phyloP scores from a whole-genome alignment of 2,888 invertebrate genomes.

The Cyclophora punctaria region DNA sequence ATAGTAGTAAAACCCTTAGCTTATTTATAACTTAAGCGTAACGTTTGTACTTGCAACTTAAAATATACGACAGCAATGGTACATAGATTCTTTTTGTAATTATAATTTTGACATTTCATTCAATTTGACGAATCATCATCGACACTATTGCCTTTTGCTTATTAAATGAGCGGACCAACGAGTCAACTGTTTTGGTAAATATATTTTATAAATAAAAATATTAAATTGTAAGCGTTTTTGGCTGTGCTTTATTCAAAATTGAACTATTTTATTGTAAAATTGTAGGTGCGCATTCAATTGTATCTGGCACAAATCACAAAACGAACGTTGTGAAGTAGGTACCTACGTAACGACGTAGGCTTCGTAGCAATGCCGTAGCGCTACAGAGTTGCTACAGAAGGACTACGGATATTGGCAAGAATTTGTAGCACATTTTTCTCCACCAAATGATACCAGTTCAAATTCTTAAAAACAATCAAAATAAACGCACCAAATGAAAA shows the following conservation, averaged over 20 bases:
- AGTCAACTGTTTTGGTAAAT: slow-evolving; percentile 62
- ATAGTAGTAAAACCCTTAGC: slow-evolving; percentile 9
- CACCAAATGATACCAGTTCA: too few species aligned
- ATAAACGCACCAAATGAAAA: too few species aligned
- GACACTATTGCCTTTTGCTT: slow-evolving; percentile 63
- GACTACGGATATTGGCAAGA: too few species aligned
- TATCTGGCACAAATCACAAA: too few species aligned
- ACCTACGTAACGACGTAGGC: slow-evolving; percentile 1
- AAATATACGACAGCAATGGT: neutral
- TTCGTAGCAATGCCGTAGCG: too few species aligned
- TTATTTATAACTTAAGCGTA: slow-evolving; percentile 6
- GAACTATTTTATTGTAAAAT: slow-evolving; percentile 19
- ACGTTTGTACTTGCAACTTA: slow-evolving; percentile 1
- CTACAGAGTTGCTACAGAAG: too few species aligned
- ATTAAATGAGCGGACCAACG: slow-evolving; percentile 65
- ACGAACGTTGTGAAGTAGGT: slow-evolving; percentile 7
- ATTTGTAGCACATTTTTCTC: too few species aligned
- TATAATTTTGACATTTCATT: slow-evolving; percentile 8
- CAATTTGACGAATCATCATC: slow-evolving; percentile 30
- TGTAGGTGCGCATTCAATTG: too few species aligned
- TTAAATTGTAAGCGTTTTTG: slow-evolving; percentile 50
- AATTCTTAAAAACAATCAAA: too few species aligned
- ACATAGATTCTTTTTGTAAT: slow-evolving; percentile 3
- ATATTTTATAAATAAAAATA: slow-evolving; percentile 50
- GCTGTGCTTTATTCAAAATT: slow-evolving; percentile 61